A percentile compares a stretch with the other conserved stretches of the same genome.
Evolutionary conservation across 2,888 invertebrate genomes (phyloP).

Genomic region (Lydus trimaculatus): DNA sequence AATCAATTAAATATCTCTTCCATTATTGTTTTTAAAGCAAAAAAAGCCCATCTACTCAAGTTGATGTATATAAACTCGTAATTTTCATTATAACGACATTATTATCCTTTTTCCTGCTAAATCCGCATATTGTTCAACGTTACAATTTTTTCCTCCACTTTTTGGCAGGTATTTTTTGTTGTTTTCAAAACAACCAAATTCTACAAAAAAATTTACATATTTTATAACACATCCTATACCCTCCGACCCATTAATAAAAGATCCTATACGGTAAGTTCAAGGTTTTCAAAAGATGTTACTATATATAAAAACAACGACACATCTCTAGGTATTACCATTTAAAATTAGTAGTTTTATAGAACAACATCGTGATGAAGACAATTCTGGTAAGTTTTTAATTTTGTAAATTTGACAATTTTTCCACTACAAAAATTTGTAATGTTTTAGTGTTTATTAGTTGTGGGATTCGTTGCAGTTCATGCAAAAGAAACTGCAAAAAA

Average conservation of each 20-base stretch:
- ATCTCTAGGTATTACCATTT: neutral
- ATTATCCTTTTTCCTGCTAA: neutral
- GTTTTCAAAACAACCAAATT: neutral
- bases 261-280: conserved; percentile 10
- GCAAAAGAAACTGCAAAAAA: conserved; percentile 12
- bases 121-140: neutral
- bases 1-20: too few species aligned
- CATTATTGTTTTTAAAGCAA: neutral
- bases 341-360: neutral
- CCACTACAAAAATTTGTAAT: conserved; percentile 16
- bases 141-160: neutral
- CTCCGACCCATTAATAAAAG: conserved; percentile 19
- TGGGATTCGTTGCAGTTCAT: conserved; percentile 24
- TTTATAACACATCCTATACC: neutral
- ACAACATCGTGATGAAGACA: conserved; percentile 29
- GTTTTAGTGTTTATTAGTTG: conserved; percentile 17
- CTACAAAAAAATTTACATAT: conserved; percentile 5
- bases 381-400: conserved; percentile 33
- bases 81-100: neutral
- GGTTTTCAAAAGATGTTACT: neutral
- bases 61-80: neutral
- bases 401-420: neutral
- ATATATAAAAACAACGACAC: conserved; percentile 9
- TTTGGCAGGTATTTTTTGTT: neutral
- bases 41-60: neutral